Percentiles rank a stretch among this genome's conserved stretches.
Conservation (phyloP, 2,888 invertebrate genomes). For the Conomelus anceps region DNA sequence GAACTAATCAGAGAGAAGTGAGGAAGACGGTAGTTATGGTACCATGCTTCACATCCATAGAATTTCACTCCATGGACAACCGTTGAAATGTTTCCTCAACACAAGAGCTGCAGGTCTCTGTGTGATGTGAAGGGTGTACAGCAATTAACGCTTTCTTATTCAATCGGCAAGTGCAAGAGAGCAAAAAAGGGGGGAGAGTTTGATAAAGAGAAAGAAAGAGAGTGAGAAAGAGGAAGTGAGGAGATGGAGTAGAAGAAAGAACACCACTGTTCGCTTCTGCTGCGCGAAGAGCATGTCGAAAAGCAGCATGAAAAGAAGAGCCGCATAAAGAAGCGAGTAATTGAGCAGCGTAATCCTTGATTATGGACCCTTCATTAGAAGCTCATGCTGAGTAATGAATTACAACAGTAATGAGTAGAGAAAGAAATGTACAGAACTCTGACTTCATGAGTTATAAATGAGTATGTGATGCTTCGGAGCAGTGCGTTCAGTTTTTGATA, state of each 20-base stretch:
- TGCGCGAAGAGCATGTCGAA: background rate
- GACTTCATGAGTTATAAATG: background rate
- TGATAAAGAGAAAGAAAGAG: background rate
- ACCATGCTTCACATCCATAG: background rate
- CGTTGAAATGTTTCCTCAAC: background rate
- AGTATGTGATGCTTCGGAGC: background rate
- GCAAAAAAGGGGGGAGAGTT: background rate
- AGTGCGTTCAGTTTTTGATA: background rate
- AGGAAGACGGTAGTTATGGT: background rate
- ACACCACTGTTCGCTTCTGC: background rate
- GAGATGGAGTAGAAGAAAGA: background rate
- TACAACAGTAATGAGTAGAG: background rate
- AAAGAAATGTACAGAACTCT: background rate
- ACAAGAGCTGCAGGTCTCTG: background rate
- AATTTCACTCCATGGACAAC: background rate
- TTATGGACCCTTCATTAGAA: background rate
- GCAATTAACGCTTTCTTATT: background rate
- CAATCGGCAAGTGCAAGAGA: background rate
- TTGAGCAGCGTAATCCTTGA: background rate
- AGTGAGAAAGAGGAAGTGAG: background rate
- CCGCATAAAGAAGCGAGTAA: background rate
- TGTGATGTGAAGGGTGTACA: background rate
- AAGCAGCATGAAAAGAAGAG: background rate
- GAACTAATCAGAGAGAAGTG: background rate
- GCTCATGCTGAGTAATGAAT: background rate